Conservation (phyloP, 1,140 invertebrate genomes). For the Bombus waltoni region DNA sequence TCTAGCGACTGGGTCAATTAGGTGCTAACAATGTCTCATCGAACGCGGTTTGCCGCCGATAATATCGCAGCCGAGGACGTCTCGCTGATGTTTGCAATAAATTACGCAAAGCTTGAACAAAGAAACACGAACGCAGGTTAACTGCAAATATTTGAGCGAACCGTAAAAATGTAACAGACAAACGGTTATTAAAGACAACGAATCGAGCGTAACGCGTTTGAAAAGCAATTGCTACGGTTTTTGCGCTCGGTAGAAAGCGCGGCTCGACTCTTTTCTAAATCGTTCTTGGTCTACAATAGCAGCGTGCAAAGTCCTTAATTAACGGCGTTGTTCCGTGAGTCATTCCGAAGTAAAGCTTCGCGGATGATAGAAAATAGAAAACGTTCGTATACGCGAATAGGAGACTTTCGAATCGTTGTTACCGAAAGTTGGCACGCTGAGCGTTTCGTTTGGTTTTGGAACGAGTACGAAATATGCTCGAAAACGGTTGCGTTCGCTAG, state of each 20-base stretch:
- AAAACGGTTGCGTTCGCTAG: not conserved
- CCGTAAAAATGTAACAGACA: not conserved
- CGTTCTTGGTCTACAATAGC: no score
- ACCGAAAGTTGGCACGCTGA: no score
- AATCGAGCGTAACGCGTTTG: constrained; percentile 1
- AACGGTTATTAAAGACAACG: not conserved
- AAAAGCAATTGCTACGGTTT: constrained; percentile 1
- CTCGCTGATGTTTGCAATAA: not conserved
- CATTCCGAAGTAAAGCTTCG: no score
- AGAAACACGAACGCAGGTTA: not conserved
- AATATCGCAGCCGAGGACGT: not conserved
- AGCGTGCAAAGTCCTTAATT: not conserved
- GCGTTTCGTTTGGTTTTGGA: no score
- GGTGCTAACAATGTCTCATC: constrained; percentile 23
- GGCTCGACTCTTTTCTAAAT: not conserved
- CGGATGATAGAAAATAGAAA: no score
- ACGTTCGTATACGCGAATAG: no score
- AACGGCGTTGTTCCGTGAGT: no score
- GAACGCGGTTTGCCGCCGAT: not conserved
- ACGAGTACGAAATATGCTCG: no score
- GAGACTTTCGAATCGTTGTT: no score
- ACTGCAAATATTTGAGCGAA: no score
- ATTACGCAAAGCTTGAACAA: not conserved
- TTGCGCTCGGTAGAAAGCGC: not conserved
- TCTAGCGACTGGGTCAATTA: constrained; percentile 30